Evolutionary conservation across 2,888 invertebrate genomes (phyloP), one percentile per base, ranked within the genome.

Genomic region (Heliconius cydno): DNA sequence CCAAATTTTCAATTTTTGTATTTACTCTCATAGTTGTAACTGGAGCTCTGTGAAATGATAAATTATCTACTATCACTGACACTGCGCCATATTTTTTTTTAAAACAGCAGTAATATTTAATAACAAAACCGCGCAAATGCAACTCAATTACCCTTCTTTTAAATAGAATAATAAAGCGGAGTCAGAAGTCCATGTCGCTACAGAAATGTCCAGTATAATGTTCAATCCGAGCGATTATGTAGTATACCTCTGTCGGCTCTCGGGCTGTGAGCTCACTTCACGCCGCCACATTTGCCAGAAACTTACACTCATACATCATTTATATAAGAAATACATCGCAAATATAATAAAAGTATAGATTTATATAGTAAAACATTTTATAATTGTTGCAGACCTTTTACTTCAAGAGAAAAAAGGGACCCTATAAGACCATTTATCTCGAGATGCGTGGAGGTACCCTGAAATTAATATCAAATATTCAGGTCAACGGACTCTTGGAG

Each of bases 161-260:
- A n/a, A n/a, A n/a, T n/a, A 28, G 71, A 28, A 30, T 52, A 28
- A 71, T 71, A 71, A 71, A 52, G 71, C 46, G 19, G 46, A 71
- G 46, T 46, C 52, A 71, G 46, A 71, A 71, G 52, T 28, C 71
- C 30, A 28, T 71, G 28, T 71, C 71, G 71, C 28, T 25, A 12
- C 28, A 71, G 52, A 71, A 30, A 30, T 30, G 5, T 28, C 28
- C 52, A 71, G 52, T 19, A 71, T 71, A 52, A 71, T 71, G 52
- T 71, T 71, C 46, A 71, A 71, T 71, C 52, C 15, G 46, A 46
- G 28, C 70, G 4, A 52, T 22, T 34, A 34, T 22, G 34, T 28
- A 22, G n/a, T n/a, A n/a, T n/a, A n/a, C n/a, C n/a, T n/a, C n/a
- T n/a, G n/a, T n/a, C n/a, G n/a, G n/a, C 28, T 30, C 30, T 66